These are phyloP conservation scores for Rapana venosa DNA, from an alignment of 2,888 invertebrate species.

Conservation along the genomic window DNA sequence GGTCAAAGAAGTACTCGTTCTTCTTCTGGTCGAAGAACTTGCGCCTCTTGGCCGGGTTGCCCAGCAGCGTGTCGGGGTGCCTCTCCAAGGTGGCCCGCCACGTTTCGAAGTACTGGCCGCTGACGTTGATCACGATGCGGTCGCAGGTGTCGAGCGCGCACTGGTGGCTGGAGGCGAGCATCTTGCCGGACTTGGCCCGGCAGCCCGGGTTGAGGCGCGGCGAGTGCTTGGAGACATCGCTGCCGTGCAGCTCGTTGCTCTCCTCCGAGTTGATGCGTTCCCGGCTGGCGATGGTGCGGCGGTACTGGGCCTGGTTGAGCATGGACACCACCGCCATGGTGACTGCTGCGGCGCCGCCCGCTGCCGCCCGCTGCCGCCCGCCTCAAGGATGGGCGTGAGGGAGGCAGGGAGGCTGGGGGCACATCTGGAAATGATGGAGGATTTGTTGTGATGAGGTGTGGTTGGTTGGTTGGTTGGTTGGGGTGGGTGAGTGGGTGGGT, in stretches of 20 bases:
- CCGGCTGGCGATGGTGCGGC: slow-evolving; percentile 61
- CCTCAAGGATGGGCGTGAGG: neutral
- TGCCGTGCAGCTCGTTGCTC: slow-evolving; percentile 52
- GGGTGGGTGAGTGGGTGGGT: neutral
- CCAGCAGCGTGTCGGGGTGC: slow-evolving; percentile 77
- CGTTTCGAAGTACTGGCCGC: slow-evolving; percentile 77
- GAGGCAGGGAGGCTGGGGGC: neutral
- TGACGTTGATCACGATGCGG: slow-evolving; percentile 76
- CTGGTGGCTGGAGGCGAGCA: slow-evolving; percentile 60
- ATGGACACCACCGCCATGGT: slow-evolving; percentile 68
- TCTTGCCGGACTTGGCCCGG: slow-evolving; percentile 38
- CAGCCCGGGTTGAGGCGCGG: slow-evolving; percentile 37
- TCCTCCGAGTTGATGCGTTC: slow-evolving; percentile 65
- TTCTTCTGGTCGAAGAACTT: slow-evolving; percentile 74
- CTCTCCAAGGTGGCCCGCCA: slow-evolving; percentile 74
- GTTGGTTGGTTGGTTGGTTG: neutral
- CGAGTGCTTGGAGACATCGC: neutral
- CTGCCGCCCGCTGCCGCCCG: neutral
- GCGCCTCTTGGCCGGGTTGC: slow-evolving; percentile 75
- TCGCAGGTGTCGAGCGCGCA: slow-evolving; percentile 74
- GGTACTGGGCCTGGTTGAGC: slow-evolving; percentile 70
- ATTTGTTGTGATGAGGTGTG: too few species aligned
- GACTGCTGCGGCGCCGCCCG: neutral
- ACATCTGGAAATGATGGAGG: neutral
- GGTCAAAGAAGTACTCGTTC: slow-evolving; percentile 77